phyloP scores from a whole-genome alignment of 1,140 invertebrate species.

The Choristoneura fumiferana region DNA sequence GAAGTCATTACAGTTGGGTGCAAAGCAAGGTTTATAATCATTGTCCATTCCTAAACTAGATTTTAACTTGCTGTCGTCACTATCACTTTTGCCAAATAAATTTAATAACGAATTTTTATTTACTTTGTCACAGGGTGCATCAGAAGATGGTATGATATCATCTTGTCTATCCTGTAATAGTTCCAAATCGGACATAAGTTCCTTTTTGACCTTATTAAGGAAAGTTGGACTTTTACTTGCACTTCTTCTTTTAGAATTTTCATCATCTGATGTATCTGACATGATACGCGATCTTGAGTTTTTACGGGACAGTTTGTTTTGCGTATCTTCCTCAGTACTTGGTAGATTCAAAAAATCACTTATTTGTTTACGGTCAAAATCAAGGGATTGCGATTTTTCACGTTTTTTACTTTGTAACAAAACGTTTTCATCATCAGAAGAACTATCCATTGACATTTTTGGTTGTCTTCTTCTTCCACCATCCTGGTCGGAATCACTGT shows the following conservation, averaged over 20 bases:
- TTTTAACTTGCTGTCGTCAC: conserved; percentile 65
- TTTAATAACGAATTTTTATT: conserved; percentile 70
- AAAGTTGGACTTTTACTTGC: conserved; percentile 65
- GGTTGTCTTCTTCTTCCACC: conserved; percentile 52
- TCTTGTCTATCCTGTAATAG: conserved; percentile 54
- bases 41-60: conserved; percentile 47
- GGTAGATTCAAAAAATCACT: conserved; percentile 56
- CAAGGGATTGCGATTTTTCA: conserved; percentile 67
- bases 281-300: conserved; percentile 80
- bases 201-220: conserved; percentile 56
- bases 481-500: conserved; percentile 82
- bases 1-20: conserved; percentile 64
- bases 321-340: conserved; percentile 64
- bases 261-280: conserved; percentile 81
- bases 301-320: conserved; percentile 74
- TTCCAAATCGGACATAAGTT: conserved; percentile 75
- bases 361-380: conserved; percentile 61
- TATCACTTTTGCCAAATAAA: conserved; percentile 69
- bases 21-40: conserved; percentile 50
- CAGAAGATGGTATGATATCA: conserved; percentile 43
- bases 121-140: conserved; percentile 57
- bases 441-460: conserved; percentile 78
- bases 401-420: conserved; percentile 54
- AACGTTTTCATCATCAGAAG: conserved; percentile 79
- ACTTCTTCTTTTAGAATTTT: conserved; percentile 60